Percentiles rank a stretch among this genome's conserved stretches.
phyloP scores from a whole-genome alignment of 2,113 vertebrate genomes.

The Nymphicus hollandicus region DNA sequence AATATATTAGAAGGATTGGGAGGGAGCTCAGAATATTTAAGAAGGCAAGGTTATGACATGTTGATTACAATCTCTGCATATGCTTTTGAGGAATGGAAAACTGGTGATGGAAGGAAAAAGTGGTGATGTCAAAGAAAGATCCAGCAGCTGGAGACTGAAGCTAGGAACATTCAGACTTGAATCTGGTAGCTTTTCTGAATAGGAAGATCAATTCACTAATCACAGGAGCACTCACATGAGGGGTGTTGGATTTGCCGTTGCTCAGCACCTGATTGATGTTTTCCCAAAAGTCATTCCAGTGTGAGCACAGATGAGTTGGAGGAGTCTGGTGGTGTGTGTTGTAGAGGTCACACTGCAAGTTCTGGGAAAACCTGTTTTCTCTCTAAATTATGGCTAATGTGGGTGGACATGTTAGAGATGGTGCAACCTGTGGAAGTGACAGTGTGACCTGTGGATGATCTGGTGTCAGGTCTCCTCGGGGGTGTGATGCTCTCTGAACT shows the following conservation, averaged over 20 bases:
- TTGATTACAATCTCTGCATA: neutral
- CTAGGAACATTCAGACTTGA: neutral
- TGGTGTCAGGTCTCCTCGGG: neutral
- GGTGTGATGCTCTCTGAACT: neutral
- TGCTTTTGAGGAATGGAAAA: neutral
- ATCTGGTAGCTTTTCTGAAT: neutral
- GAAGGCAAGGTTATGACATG: neutral
- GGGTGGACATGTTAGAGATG: neutral
- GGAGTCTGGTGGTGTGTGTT: neutral
- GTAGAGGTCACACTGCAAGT: neutral
- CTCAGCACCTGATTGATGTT: neutral
- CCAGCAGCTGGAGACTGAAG: neutral
- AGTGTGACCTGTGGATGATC: neutral
- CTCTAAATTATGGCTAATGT: neutral
- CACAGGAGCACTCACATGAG: neutral
- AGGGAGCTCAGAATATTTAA: neutral
- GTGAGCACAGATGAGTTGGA: neutral
- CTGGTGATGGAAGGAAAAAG: neutral
- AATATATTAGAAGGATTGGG: neutral
- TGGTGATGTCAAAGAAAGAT: neutral
- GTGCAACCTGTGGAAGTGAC: neutral
- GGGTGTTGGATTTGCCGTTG: accelerated
- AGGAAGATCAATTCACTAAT: neutral
- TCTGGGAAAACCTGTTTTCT: neutral
- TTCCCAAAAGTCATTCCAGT: neutral